phyloP scores from a whole-genome alignment of 2,797 vertebrate species.

The Numenius phaeopus region DNA sequence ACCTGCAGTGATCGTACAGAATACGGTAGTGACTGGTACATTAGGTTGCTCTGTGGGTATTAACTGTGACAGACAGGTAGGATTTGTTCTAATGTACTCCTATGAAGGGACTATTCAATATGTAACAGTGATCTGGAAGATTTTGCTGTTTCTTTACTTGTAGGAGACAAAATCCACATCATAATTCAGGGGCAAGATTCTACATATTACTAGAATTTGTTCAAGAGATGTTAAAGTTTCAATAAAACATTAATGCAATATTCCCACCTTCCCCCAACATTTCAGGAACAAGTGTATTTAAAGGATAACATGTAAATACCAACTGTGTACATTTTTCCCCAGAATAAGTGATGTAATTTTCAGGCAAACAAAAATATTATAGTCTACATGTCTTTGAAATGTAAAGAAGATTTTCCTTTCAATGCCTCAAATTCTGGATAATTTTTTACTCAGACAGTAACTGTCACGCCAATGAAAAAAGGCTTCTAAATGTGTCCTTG shows the following conservation, averaged over 20 bases:
- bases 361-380: neutral
- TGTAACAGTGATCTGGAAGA: neutral
- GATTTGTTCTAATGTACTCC: slow-evolving; percentile 8
- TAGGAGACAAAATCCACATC: neutral
- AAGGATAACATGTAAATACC: neutral
- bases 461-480: neutral
- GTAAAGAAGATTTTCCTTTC: neutral
- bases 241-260: neutral
- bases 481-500: neutral
- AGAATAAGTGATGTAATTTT: neutral
- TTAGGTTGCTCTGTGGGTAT: neutral
- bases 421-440: neutral
- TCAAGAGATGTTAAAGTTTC: neutral
- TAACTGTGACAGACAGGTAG: neutral
- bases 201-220: neutral
- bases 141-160: neutral
- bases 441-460: neutral
- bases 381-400: neutral
- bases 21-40: neutral
- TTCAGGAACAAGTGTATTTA: neutral
- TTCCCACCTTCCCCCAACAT: neutral
- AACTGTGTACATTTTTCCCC: neutral
- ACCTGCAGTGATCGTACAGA: neutral
- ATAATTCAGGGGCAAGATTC: neutral
- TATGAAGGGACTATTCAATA: neutral